Percentiles rank a stretch among this genome's conserved stretches.
Evolutionary conservation across 2,113 vertebrate genomes (phyloP).

Genomic region (Hemicordylus capensis): DNA sequence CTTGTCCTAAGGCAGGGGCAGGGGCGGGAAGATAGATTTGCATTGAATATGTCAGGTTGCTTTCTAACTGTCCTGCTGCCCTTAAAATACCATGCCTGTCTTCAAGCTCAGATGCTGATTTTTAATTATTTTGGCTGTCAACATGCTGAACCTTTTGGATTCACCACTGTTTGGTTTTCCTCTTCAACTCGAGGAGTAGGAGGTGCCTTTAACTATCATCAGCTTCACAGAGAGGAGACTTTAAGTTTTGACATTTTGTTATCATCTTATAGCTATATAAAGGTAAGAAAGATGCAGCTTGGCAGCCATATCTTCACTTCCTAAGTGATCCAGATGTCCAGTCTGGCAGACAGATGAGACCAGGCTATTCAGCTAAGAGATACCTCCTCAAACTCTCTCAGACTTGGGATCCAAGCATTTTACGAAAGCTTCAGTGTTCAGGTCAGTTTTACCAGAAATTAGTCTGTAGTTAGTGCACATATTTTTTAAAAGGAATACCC

Average conservation of each 20-base stretch:
- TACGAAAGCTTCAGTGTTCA: conserved; percentile 51
- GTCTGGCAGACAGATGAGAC: conserved; percentile 52
- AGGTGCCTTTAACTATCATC: conserved; percentile 12
- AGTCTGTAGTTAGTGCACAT: not conserved
- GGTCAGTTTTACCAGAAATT: conserved; percentile 42
- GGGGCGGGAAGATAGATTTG: not conserved
- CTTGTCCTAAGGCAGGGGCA: not conserved
- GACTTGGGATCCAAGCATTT: conserved; percentile 44
- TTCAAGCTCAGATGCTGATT: conserved; percentile 25
- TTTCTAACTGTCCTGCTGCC: not conserved
- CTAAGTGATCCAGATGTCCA: conserved; percentile 48
- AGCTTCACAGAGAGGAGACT: not conserved
- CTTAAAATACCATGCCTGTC: not conserved
- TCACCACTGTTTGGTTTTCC: conserved; percentile 8
- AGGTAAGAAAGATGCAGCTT: conserved; percentile 8
- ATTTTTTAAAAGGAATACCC: not conserved
- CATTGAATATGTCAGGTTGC: not conserved
- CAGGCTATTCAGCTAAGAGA: conserved; percentile 66
- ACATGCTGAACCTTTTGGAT: conserved; percentile 24
- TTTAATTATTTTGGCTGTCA: conserved; percentile 16
- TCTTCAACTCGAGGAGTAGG: conserved; percentile 24
- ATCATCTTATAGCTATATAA: conserved; percentile 43
- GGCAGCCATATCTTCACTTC: conserved; percentile 57
- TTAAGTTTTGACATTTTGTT: conserved; percentile 19
- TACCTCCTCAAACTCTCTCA: conserved; percentile 52